Evolutionary conservation across 1,140 invertebrate genomes (phyloP).

Genomic region (Drosophila bifasciata): DNA sequence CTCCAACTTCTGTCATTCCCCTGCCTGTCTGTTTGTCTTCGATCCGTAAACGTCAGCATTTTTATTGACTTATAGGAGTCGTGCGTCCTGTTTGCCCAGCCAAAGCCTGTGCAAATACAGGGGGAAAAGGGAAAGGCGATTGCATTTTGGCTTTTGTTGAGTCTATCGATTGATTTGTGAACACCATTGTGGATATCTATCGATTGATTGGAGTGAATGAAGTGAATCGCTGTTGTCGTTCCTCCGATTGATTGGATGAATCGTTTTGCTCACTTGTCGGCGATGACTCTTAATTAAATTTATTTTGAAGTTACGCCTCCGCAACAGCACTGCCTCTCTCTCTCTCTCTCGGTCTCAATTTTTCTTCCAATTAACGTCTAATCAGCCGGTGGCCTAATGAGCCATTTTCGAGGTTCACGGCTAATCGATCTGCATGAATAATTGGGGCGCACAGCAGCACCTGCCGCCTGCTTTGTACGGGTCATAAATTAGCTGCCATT

Average conservation of each 20-base stretch:
- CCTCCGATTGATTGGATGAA: conserved; percentile 47
- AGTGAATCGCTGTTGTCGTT: conserved; percentile 5
- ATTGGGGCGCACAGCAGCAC: conserved; percentile 42
- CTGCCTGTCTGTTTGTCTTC: conserved; percentile 47
- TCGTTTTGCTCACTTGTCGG: conserved; percentile 37
- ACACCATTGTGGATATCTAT: no score
- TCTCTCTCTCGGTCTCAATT: no score
- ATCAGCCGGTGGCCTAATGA: conserved; percentile 58
- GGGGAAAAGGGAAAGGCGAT: not conserved
- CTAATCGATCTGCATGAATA: conserved; percentile 77
- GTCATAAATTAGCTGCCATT: conserved; percentile 42
- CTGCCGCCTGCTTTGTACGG: conserved; percentile 18
- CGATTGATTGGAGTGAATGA: no score
- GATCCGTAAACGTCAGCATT: conserved; percentile 48
- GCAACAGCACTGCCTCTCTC: conserved; percentile 1
- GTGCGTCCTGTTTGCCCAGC: conserved; percentile 37
- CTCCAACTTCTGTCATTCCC: not conserved
- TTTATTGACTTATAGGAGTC: conserved; percentile 43
- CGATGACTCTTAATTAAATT: conserved; percentile 65
- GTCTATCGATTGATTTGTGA: conserved; percentile 44
- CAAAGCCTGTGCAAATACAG: conserved; percentile 35
- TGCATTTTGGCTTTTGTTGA: conserved; percentile 45
- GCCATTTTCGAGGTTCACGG: conserved; percentile 56
- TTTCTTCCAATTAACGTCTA: conserved; percentile 70
- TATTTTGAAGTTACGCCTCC: conserved; percentile 56